Base-by-base conservation (phyloP, 2,113 vertebrate species). In the Psittacara wagleri region DNA sequence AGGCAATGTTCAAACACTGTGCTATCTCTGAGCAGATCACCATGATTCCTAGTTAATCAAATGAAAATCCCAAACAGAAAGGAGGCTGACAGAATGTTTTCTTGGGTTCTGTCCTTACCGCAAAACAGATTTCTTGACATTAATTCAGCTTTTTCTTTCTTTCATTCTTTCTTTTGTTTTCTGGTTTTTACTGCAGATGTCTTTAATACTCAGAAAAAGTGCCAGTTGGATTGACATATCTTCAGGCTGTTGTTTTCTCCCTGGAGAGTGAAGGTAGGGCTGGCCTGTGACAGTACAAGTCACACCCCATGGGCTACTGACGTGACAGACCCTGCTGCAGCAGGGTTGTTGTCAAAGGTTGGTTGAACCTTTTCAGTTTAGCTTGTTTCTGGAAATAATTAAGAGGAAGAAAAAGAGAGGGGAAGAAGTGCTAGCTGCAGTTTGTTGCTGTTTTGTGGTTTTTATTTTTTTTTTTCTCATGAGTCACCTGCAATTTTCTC, bases 131-230 rank as follows among this genome's bases (percentile, higher is more conserved):
- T 82, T 86, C 49, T 89, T 22, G 61, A 29, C 28, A 24, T 79
- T 72, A 25, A 9, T 80, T 75, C 22, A 49, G 11, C 3, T 57
- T 28, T 5, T 39, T 57, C 8, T 22, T 24, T 51, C 3, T 11
- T 46, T 29, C 1, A 17, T 54, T 10, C 1, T 31, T 19, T 3
- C 3, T 39, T 41, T 4, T 12, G 0, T 3, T 8, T 4, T 6
- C 4, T 5, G 22, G 7, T 18, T 18, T 83, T 17, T 8, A 49
- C 22, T n/a, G 18, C 31, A 61, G 35, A 8, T 33, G 27, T 62
- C 61, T 52, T 68, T 70, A 90, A 18, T 25, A 37, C 13, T 82
- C 62, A 86, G 39, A 81, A 86, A 90, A 82, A 15, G 16, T 84
- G 8, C 19, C n/a, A 44, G 7, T 11, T 55, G 24, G 15, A 37